These are phyloP conservation scores for Nansenia antarctica DNA, from an alignment of 2,113 vertebrate genomes.

Conservation along the genomic window DNA sequence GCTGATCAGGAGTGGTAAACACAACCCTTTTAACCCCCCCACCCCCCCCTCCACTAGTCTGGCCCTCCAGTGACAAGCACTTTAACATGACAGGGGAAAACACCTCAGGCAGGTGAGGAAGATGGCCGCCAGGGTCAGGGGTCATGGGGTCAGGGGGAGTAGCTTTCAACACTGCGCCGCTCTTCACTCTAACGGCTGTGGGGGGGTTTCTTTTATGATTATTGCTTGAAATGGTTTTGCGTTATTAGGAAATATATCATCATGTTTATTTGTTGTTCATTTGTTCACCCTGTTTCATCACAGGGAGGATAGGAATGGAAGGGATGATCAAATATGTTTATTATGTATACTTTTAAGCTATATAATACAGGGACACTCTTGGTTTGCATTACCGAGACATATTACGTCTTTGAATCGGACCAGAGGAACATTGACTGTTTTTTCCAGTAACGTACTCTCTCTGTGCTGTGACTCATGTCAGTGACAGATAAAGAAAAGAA, in stretches of 20 bases:
- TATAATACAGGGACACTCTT: no score
- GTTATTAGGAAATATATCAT: no score
- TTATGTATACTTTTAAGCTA: no score
- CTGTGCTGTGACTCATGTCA: neutral
- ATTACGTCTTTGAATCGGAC: no score
- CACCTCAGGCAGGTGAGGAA: slow-evolving; percentile 56
- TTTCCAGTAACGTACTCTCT: neutral
- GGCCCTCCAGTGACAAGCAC: slow-evolving; percentile 62
- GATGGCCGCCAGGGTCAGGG: slow-evolving; percentile 23
- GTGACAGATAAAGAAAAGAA: slow-evolving; percentile 1
- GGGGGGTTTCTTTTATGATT: slow-evolving; percentile 20
- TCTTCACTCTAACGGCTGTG: slow-evolving; percentile 25
- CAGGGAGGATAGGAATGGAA: neutral
- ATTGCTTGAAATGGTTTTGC: slow-evolving; percentile 4
- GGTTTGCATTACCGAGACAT: no score
- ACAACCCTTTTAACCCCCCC: slow-evolving; percentile 31
- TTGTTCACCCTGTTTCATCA: neutral
- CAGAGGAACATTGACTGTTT: neutral
- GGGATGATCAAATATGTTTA: neutral
- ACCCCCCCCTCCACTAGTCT: slow-evolving; percentile 49
- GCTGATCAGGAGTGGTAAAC: slow-evolving; percentile 58
- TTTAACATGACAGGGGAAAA: slow-evolving; percentile 73
- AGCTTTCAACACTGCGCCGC: neutral
- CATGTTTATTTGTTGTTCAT: neutral
- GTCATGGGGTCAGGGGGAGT: slow-evolving; percentile 45